phyloP scores from a whole-genome alignment of 2,113 vertebrate genomes.

The Hyperopisus bebe region DNA sequence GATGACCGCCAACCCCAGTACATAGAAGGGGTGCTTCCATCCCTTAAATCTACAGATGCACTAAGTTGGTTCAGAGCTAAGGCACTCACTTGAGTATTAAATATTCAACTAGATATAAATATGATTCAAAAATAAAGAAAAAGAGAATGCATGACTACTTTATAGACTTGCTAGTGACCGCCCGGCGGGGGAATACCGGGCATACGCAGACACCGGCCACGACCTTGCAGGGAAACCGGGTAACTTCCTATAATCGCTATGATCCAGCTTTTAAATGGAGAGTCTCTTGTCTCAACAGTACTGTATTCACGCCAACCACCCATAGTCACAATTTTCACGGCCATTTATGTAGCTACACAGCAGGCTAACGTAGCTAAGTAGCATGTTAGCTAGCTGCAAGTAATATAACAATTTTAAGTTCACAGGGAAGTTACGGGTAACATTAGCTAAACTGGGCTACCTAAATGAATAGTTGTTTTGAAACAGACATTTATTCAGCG shows the following conservation, averaged over 20 bases:
- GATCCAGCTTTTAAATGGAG: not conserved
- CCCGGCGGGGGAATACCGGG: not conserved
- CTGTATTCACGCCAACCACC: not conserved
- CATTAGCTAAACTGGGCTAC: not conserved
- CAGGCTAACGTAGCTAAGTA: not conserved
- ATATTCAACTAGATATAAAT: not conserved
- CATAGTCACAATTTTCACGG: not conserved
- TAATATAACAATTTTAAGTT: not conserved
- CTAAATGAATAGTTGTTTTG: not conserved
- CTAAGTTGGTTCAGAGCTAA: not conserved
- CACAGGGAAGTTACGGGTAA: not conserved
- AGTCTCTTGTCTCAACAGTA: not conserved
- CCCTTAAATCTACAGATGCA: not conserved
- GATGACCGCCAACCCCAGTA: not conserved
- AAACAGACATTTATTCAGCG: not conserved
- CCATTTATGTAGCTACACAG: not conserved
- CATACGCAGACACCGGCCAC: not conserved
- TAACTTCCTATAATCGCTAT: not conserved
- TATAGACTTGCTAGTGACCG: not conserved
- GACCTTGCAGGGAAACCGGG: not conserved
- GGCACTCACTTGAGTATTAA: not conserved
- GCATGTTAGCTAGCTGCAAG: constrained; percentile 4
- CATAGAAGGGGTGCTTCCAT: not conserved
- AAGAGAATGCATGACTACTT: not conserved
- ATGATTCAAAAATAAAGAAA: not conserved